Conservation (phyloP, 1,140 invertebrate genomes). For the Plutomurus gul region DNA sequence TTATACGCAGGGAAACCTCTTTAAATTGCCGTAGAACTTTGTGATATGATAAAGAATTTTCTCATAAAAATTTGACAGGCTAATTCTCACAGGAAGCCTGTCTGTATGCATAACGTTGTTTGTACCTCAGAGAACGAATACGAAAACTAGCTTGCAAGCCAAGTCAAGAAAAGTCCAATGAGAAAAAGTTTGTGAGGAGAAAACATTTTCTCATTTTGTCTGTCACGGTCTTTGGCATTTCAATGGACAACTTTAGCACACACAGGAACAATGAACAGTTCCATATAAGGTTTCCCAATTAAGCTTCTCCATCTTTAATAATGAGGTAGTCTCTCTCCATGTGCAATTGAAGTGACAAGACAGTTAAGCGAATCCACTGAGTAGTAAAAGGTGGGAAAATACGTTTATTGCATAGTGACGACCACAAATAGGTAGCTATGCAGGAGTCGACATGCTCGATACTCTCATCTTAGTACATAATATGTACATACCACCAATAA, state of each 20-base stretch:
- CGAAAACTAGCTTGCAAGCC: too few species aligned
- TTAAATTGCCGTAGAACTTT: too few species aligned
- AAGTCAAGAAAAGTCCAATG: background rate
- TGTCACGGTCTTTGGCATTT: background rate
- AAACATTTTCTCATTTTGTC: background rate
- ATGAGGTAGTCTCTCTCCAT: background rate
- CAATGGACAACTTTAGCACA: background rate
- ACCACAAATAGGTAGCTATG: too few species aligned
- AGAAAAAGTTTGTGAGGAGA: background rate
- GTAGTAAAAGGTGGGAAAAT: background rate
- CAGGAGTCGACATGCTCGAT: too few species aligned
- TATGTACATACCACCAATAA: too few species aligned
- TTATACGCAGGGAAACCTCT: too few species aligned
- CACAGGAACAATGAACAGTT: background rate
- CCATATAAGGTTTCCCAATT: background rate
- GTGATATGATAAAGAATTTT: slow-evolving; percentile 16
- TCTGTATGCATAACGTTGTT: too few species aligned
- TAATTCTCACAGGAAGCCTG: too few species aligned
- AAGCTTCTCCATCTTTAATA: slow-evolving; percentile 18
- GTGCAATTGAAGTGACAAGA: slow-evolving; percentile 7
- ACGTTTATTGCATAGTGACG: too few species aligned
- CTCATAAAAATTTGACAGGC: slow-evolving; percentile 16
- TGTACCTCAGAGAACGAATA: too few species aligned
- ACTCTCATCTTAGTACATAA: too few species aligned
- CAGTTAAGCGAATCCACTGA: slow-evolving; percentile 9